These are phyloP conservation scores for Theocolax elegans DNA, from an alignment of 1,140 invertebrate genomes.

Conservation along the genomic window DNA sequence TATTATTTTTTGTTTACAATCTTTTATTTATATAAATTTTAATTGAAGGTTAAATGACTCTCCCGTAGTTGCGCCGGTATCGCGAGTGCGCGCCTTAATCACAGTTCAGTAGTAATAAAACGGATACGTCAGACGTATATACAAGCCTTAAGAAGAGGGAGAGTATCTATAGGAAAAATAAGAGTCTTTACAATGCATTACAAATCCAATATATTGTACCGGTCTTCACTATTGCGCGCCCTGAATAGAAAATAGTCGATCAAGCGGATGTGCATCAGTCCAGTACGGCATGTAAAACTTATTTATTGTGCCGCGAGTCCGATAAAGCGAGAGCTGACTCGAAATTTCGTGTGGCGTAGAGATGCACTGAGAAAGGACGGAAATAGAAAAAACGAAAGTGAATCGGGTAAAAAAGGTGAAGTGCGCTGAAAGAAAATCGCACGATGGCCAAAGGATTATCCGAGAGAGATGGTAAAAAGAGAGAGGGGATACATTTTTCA, in stretches of 20 bases:
- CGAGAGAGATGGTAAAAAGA: too few relatives aligned
- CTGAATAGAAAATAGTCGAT: constrained; percentile 9
- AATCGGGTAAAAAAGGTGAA: background rate
- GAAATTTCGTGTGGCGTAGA: background rate
- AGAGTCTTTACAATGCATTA: background rate
- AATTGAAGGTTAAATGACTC: too few relatives aligned
- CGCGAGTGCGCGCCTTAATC: too few relatives aligned
- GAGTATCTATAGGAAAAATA: too few relatives aligned
- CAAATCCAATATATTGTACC: constrained; percentile 2
- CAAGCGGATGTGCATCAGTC: background rate
- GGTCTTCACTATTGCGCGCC: background rate
- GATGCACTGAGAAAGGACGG: background rate
- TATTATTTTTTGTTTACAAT: too few relatives aligned
- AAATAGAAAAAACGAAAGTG: background rate
- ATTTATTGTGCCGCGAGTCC: constrained; percentile 3
- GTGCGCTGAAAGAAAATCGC: background rate
- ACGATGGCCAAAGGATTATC: background rate
- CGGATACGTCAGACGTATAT: too few relatives aligned
- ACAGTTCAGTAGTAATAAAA: too few relatives aligned
- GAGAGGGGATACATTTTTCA: constrained; percentile 4
- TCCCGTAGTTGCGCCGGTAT: too few relatives aligned
- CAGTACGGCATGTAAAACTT: constrained; percentile 12
- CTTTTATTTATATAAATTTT: too few relatives aligned
- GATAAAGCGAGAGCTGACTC: background rate
- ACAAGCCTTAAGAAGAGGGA: too few relatives aligned